These are phyloP conservation scores for Oreochromis tanganicae DNA, from an alignment of 2,113 vertebrate species.

Conservation along the genomic window DNA sequence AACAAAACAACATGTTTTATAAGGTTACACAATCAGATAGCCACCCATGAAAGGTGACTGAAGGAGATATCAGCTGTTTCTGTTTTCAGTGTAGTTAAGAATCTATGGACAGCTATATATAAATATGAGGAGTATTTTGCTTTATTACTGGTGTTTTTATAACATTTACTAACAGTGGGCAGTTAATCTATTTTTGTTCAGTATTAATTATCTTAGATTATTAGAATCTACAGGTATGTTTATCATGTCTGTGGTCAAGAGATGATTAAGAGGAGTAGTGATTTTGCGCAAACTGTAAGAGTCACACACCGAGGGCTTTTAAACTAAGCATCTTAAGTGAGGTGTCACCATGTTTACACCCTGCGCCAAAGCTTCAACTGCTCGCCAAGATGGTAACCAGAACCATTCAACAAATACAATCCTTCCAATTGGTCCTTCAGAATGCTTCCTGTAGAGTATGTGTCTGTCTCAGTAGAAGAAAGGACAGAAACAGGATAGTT, in stretches of 20 bases:
- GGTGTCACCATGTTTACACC: neutral
- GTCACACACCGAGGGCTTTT: neutral
- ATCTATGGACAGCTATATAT: neutral
- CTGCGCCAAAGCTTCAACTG: neutral
- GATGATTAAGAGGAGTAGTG: neutral
- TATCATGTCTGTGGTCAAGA: neutral
- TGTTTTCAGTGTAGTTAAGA: neutral
- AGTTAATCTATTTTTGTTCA: neutral
- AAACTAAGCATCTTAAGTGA: neutral
- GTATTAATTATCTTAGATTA: neutral
- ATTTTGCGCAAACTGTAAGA: neutral
- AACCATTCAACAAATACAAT: neutral
- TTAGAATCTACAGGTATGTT: neutral
- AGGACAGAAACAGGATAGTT: neutral
- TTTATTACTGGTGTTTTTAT: neutral
- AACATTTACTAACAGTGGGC: neutral
- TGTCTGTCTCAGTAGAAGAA: neutral
- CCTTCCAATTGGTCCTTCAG: neutral
- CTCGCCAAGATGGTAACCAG: neutral
- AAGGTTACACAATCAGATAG: neutral
- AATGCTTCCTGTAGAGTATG: neutral
- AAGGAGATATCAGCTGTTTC: neutral
- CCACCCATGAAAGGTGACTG: neutral
- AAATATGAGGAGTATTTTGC: rapidly evolving
- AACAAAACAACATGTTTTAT: neutral